These are phyloP conservation scores for Allygus modestus DNA, from an alignment of 2,888 invertebrate genomes.

Conservation along the genomic window DNA sequence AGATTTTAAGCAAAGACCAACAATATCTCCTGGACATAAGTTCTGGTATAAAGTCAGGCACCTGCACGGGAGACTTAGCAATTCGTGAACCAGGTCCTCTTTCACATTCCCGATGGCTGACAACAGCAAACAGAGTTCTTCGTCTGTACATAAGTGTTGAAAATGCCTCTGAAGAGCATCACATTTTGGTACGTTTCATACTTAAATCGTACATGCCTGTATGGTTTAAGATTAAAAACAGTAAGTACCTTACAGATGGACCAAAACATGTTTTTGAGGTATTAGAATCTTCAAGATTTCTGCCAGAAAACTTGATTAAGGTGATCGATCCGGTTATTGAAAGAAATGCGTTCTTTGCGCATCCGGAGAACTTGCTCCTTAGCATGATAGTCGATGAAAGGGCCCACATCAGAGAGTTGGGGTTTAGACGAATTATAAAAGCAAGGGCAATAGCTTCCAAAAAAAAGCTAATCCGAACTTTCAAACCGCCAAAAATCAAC, in stretches of 20 bases:
- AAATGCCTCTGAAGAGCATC: constrained; percentile 19
- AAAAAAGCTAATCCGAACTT: background rate
- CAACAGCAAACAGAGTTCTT: constrained; percentile 26
- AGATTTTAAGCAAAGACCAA: constrained; percentile 62
- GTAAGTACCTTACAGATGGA: background rate
- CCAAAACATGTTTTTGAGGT: background rate
- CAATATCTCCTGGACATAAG: constrained; percentile 64
- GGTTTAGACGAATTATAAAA: too few species aligned
- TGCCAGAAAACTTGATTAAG: background rate
- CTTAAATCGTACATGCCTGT: constrained; percentile 44
- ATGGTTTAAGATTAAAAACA: constrained; percentile 51
- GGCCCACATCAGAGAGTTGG: too few species aligned
- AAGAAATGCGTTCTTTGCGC: too few species aligned
- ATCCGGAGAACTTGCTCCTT: constrained; percentile 7
- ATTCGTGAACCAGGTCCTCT: background rate
- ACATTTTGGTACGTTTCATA: constrained; percentile 23
- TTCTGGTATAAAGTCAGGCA: constrained; percentile 62
- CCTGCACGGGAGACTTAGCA: constrained; percentile 58
- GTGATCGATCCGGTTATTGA: constrained; percentile 12
- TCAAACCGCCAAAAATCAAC: too few species aligned
- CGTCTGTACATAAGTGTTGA: constrained; percentile 39
- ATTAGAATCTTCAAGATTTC: constrained; percentile 11
- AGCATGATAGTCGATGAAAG: constrained; percentile 28
- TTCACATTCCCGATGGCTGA: constrained; percentile 49
- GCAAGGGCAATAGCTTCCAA: background rate